Evolutionary conservation across 2,113 vertebrate species (phyloP), one percentile per base, ranked within the genome.

Genomic region (Neodon shergylaensis): DNA sequence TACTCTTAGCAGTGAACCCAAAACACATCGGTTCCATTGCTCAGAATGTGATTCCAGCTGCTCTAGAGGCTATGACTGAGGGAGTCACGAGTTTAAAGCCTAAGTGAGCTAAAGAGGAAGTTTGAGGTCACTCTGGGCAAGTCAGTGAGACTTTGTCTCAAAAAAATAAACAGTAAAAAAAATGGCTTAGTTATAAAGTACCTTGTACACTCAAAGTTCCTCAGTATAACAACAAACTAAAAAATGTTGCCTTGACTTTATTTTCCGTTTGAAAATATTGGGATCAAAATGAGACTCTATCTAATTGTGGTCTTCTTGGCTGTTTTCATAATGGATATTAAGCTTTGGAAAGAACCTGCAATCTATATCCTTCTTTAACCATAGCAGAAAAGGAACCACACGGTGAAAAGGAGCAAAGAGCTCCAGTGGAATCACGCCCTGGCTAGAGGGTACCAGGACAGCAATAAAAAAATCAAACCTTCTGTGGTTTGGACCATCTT

Each of bases 251-350:
- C 76, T 24, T 93, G 47, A 11, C 31, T 47, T 94, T 70, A n/a
- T 44, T 39, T 88, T 81, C 2, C 39, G 44, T n/a, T 33, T 93
- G 92, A 95, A 91, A 92, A 88, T 66, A 93, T 17, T 78, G 49
- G n/a, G 39, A 49, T 68, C 82, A 82, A 95, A 94, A 65, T 86
- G 44, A 88, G 61, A 85, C 4, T 78, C 31, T 47, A 21, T 47
- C 33, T 85, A 47, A 31, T 87, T 70, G 79, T 68, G 82, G 2
- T 79, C 19, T 70, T 14, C 44, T 68, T 65, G 63, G n/a, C 54
- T 89, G 16, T 92, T 96, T 95, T 24, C 21, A 82, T 81, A 87
- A 70, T 78, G 24, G 36, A 63, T 86, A n/a, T 66, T 84, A 78
- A 52, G 17, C 28, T 95, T 86, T 79, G 74, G 95, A 33, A 77